Evolutionary conservation across 1,140 invertebrate species (phyloP), one percentile per base, ranked within the genome.

Genomic region (Plectrocnemia conspersa): DNA sequence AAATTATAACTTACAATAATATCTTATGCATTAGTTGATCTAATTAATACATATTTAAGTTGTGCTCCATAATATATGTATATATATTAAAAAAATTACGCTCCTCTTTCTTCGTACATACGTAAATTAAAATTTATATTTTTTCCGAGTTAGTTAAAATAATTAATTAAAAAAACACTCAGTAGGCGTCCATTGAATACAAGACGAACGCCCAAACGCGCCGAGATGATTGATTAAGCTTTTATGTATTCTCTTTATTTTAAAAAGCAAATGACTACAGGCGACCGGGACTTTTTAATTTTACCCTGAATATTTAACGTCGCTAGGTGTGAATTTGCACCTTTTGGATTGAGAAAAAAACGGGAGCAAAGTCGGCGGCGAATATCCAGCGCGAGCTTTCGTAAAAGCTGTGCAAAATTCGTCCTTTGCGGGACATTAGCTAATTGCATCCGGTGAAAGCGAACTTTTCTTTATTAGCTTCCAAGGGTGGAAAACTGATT

Each of bases 231-330:
- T 60, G 58, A 60, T 60, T 60, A 60, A 56, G 58, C 54, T 60
- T 60, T 60, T 56, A 56, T 60, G 33, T 53, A 56, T 60, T 56
- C 58, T 49, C 49, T 56, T 56, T 60, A 60, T 60, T 56, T 60
- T 56, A 56, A 60, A 53, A 44, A 55, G 52, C 52, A 47, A 56
- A 55, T 49, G 58, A 59, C 46, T 59, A 46, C 58, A 55, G 58
- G 58, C 41, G 23, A 38, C 33, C 13, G 46, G 23, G 45, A 53
- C 27, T 59, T 59, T 59, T 59, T 59, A 59, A 59, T 59, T 54
- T 52, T 22, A 38, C 29, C 18, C 11, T 46, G 53, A 59, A 59
- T 59, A 52, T 57, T 57, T 57, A 57, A 57, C 46, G 53, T 55
- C 47, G 52, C 25, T 32, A 41, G 46, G 55, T 52, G 55, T 52